These are phyloP conservation scores for Montipora efflorescens DNA, from an alignment of 64 coral and sea anemone genomes.

Conservation along the genomic window DNA sequence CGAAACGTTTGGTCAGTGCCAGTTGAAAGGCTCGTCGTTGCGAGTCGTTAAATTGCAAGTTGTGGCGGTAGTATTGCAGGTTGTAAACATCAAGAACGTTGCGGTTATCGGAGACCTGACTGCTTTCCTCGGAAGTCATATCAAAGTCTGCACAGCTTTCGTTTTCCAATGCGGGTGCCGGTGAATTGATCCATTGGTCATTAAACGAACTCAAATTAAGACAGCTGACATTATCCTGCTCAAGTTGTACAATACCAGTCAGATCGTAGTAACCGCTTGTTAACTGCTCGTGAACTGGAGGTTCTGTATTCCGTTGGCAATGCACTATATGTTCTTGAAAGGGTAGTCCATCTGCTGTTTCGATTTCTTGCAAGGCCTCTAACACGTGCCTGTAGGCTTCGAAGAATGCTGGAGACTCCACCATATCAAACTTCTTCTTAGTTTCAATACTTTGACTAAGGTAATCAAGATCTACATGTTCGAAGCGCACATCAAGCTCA, in stretches of 20 bases:
- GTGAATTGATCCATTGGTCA: background rate
- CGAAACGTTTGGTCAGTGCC: conserved; percentile 79
- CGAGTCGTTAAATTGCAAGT: conserved; percentile 29
- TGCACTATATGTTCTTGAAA: conserved; percentile 60
- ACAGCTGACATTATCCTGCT: background rate
- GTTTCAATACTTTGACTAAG: conserved; percentile 32
- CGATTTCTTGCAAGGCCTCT: conserved; percentile 43
- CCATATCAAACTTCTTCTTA: conserved; percentile 74
- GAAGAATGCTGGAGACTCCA: conserved; percentile 83
- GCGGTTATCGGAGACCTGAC: background rate
- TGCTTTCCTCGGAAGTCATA: background rate
- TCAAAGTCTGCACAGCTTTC: background rate
- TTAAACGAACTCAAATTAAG: background rate
- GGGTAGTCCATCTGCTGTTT: conserved; percentile 2
- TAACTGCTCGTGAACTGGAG: background rate
- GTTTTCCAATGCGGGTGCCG: background rate
- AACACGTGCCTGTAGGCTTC: conserved; percentile 83
- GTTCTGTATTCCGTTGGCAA: background rate
- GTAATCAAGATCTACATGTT: background rate
- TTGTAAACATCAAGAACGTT: background rate
- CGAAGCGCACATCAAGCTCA: conserved; percentile 84
- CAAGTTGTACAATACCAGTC: background rate
- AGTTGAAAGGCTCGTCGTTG: conserved; percentile 46
- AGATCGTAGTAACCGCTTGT: background rate
- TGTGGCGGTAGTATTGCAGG: background rate